phyloP scores from a whole-genome alignment of 2,888 invertebrate species.

The Temnothorax ravouxi region DNA sequence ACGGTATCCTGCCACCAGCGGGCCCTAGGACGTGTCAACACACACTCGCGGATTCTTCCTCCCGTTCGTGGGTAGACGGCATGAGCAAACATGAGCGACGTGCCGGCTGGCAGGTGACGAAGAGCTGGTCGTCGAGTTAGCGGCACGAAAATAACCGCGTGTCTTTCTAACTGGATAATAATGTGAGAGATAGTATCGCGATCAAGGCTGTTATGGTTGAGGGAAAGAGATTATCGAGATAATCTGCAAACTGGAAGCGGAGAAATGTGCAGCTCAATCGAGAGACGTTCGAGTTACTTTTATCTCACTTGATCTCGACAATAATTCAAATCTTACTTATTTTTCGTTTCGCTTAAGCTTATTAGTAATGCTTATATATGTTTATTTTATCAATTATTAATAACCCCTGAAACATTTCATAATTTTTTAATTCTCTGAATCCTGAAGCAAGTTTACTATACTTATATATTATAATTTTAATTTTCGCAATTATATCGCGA shows the following conservation, averaged over 20 bases:
- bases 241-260: slow-evolving; percentile 1
- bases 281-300: not conserved
- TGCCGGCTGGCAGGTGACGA: slow-evolving; percentile 45
- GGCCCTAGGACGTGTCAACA: slow-evolving; percentile 56
- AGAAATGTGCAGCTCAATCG: not conserved
- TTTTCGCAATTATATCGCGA: not conserved
- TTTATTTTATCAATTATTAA: not conserved
- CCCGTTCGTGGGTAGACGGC: slow-evolving; percentile 21
- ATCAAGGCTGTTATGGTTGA: not conserved
- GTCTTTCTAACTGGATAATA: slow-evolving; percentile 46
- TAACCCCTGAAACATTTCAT: not conserved
- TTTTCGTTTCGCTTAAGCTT: not conserved
- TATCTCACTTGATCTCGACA: not conserved
- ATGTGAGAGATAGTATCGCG: slow-evolving; percentile 40
- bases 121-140: slow-evolving; percentile 41
- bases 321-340: slow-evolving; percentile 1
- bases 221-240: slow-evolving; percentile 20
- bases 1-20: slow-evolving; percentile 33
- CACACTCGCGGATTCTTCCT: slow-evolving; percentile 35
- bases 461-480: not conserved
- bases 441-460: not conserved
- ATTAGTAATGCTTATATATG: not conserved
- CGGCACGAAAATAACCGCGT: slow-evolving; percentile 39
- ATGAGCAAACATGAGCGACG: slow-evolving; percentile 16
- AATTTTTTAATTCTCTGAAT: not conserved